Conservation (phyloP, 2,113 vertebrate species). For the Parotia lawesii region DNA sequence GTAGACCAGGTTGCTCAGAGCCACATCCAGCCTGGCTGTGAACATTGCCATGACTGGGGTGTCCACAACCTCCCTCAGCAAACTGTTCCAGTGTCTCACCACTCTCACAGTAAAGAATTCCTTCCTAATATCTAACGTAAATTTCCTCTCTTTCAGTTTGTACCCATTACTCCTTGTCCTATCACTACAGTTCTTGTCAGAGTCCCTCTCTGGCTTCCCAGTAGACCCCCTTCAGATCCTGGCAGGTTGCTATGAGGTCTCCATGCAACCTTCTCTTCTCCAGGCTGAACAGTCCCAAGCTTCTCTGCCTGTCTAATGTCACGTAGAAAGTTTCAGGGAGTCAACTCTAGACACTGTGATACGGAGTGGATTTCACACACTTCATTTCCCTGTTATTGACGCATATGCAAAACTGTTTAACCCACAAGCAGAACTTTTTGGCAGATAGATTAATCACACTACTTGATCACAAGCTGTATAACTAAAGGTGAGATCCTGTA, state of each 20-base stretch:
- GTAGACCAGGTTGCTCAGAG: neutral
- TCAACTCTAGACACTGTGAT: neutral
- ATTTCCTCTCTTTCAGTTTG: neutral
- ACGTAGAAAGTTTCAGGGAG: neutral
- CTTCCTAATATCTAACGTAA: neutral
- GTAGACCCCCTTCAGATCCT: neutral
- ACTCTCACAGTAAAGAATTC: neutral
- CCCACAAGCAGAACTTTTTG: neutral
- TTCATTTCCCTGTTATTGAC: neutral
- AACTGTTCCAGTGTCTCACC: neutral
- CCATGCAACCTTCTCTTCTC: neutral
- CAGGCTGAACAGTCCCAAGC: neutral
- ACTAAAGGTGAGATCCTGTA: neutral
- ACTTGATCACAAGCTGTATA: neutral
- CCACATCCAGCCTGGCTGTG: neutral
- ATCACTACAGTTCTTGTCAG: neutral
- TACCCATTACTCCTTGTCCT: neutral
- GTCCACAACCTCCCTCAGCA: neutral
- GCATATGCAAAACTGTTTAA: neutral
- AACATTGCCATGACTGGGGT: rapidly evolving
- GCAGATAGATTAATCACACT: neutral
- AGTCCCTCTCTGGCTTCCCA: neutral
- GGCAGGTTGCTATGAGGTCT: neutral
- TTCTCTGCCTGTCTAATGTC: neutral
- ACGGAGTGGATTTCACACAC: neutral